Base-by-base conservation (phyloP, 2,113 vertebrate species). In the Reinhardtius hippoglossoides region DNA sequence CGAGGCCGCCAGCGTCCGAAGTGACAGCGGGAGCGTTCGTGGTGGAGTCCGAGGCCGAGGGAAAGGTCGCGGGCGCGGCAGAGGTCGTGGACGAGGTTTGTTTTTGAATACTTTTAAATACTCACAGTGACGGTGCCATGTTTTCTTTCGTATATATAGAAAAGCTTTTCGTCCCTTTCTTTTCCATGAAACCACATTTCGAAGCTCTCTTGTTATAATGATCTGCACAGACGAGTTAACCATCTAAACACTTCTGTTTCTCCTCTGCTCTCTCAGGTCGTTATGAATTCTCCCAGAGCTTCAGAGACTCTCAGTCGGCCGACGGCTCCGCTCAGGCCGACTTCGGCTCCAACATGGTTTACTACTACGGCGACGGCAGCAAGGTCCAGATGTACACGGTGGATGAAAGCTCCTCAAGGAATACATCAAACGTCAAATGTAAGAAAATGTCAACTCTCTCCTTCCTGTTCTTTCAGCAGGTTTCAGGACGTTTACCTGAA, bases 401-500 rank as follows among this genome's bases (percentile, higher is more conserved):
- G 88, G 96, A 98, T 60, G 96, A 98, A 90, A 94, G 18, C 92
- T 99, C 60, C 97, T 99, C 1, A 99, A 99, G 87, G 97, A 97
- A 61, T 99, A 99, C 61, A 96, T 99, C 87, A 98, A 96, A 84
- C 96, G 97, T 9, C 98, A 99, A 87, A 98, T 99, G 98, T 99
- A 93, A 96, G 97, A 63, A 0, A 58, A 52, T 44, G 7, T 16
- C 16, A 10, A 1, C 13, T 67, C n/a, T 35, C 1, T 23, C 44
- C 52, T 57, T 9, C 6, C 14, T 20, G 42, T 14, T 37, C 0
- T 26, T 35, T 16, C 10, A 6, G 31, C 5, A 31, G 31, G 31
- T 31, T 31, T 31, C 31, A 31, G 31, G 1, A 6, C 1, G 31
- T 31, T 31, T 6, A 31, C 4, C 27, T 27, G 6, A 27, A 27